These are phyloP conservation scores for Troides helena DNA, from an alignment of 2,888 invertebrate genomes.

Conservation along the genomic window DNA sequence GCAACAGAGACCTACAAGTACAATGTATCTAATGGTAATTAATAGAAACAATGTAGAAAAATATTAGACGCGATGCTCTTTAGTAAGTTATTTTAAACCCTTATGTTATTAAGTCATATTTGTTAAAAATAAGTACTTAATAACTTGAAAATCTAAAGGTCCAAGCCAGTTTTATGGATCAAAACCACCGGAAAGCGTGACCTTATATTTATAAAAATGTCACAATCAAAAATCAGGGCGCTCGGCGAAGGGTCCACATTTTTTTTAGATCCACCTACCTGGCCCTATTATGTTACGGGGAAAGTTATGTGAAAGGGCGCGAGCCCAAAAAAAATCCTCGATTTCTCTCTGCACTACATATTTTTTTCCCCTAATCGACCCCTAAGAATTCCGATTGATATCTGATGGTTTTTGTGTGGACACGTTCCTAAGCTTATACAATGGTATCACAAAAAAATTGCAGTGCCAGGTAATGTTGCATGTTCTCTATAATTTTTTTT, in stretches of 20 bases:
- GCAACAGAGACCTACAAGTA: too few species aligned
- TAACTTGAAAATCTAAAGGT: background rate
- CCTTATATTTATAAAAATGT: conserved; percentile 65
- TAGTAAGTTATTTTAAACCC: too few species aligned
- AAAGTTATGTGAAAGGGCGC: conserved; percentile 72
- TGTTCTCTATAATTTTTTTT: too few species aligned
- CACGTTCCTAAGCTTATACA: conserved; percentile 49
- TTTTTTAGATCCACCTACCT: conserved; percentile 62
- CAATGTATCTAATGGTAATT: too few species aligned
- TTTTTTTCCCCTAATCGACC: conserved; percentile 51
- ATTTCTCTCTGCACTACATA: conserved; percentile 60
- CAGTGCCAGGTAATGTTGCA: conserved; percentile 47
- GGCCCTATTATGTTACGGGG: conserved; percentile 64
- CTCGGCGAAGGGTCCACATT: conserved; percentile 46
- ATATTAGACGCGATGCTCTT: too few species aligned
- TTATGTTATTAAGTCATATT: background rate
- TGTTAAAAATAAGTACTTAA: background rate
- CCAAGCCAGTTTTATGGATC: background rate
- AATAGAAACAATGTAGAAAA: too few species aligned
- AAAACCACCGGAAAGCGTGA: conserved; percentile 45
- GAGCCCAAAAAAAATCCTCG: conserved; percentile 53
- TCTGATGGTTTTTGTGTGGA: conserved; percentile 64
- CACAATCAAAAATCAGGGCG: conserved; percentile 64
- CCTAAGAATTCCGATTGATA: conserved; percentile 68
- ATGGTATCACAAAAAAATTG: conserved; percentile 49